Evolutionary conservation across 2,113 vertebrate genomes (phyloP), one percentile per base, ranked within the genome.

Genomic region (Stegastes partitus): DNA sequence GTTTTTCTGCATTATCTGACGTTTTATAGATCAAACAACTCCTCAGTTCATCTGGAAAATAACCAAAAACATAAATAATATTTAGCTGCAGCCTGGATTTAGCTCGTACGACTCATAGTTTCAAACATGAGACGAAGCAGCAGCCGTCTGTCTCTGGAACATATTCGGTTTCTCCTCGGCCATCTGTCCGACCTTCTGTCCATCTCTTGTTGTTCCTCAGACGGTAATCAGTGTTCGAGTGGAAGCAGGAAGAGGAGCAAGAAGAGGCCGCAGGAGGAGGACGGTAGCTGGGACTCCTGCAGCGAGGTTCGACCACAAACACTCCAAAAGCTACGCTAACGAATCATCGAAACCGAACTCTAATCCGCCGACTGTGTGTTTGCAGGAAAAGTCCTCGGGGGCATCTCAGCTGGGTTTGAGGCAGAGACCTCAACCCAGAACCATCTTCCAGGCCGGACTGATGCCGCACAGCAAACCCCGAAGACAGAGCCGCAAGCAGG

Each of bases 231-330:
- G 68, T 79, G 83, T 31, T 61, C 49, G 0, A 57, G 67, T 11
- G 84, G 58, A 28, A 86, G 73, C 68, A 93, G 92, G 80, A 95
- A 94, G 86, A 91, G 94, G 45, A 86, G 61, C 67, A 93, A 90
- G 88, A 94, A 94, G 81, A 83, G 68, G 26, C 82, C 79, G 0
- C 89, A 90, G 25, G 92, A 94, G n/a, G 91, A 94, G 16, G 76
- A 90, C 3, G 62, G 31, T 0, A 58, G 59, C 66, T 94, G 94
- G 93, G 88, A 92, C 56, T 89, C 91, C 42, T 91, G 81, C 84
- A 89, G 86, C 61, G 79, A 94, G 88, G 94, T 94, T 7, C 11
- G 39, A 3, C 11, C 31, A 1, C 31, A 6, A 34, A 34, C 9
- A 9, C 31, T 34, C 31, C 31, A 9, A 34, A 34, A 34, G 10